Conservation (phyloP, 2,797 vertebrate species). For the Hephaestus fuliginosus region DNA sequence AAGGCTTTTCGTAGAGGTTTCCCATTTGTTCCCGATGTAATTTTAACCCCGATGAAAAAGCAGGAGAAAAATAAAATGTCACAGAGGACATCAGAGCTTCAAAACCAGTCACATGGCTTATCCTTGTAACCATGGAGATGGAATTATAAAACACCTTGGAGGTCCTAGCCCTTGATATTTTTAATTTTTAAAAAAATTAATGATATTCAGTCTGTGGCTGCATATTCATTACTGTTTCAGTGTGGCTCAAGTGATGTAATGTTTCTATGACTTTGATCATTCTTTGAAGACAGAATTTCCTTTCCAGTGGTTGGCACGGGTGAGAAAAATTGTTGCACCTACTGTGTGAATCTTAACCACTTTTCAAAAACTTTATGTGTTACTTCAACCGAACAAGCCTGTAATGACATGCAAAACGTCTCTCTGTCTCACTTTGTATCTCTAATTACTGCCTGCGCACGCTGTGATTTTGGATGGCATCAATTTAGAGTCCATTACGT, state of each 20-base stretch:
- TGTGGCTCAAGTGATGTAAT: constrained; percentile 51
- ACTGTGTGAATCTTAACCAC: not conserved
- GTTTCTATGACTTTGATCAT: constrained; percentile 44
- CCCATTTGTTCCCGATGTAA: constrained; percentile 24
- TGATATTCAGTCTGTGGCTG: constrained; percentile 46
- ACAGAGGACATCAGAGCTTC: constrained; percentile 32
- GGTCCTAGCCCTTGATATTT: constrained; percentile 56
- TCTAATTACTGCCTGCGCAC: constrained; percentile 66
- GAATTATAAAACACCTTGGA: constrained; percentile 46
- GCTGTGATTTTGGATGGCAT: constrained; percentile 71
- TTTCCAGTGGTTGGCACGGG: not conserved
- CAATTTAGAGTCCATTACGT: constrained; percentile 76
- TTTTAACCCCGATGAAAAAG: constrained; percentile 37
- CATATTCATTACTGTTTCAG: constrained; percentile 45
- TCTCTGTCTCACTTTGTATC: constrained; percentile 41
- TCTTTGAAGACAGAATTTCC: constrained; percentile 39
- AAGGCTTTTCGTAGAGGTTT: constrained; percentile 21
- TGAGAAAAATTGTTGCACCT: not conserved
- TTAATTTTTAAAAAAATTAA: constrained; percentile 43
- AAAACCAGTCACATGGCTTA: constrained; percentile 34
- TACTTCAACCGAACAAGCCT: constrained; percentile 12
- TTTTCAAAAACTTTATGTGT: constrained; percentile 26
- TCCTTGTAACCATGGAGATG: constrained; percentile 56
- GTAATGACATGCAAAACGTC: constrained; percentile 40
- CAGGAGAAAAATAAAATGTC: constrained; percentile 35